These are phyloP conservation scores for Solea solea DNA, from an alignment of 2,113 vertebrate species.

Conservation along the genomic window DNA sequence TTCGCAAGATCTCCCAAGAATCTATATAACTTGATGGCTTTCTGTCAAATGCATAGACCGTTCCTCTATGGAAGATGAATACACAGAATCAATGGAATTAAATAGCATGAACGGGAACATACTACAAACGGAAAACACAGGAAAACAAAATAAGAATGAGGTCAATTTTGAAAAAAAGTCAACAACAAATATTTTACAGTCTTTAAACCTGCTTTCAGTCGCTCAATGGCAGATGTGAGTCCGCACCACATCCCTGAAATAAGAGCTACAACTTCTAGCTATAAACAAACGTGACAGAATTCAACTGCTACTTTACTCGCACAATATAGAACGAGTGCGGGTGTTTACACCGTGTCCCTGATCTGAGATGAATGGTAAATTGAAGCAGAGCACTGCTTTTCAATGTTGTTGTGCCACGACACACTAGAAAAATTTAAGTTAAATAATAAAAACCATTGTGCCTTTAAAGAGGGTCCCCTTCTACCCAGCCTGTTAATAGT, in stretches of 20 bases:
- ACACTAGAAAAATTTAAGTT: not conserved
- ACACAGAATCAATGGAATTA: conserved; percentile 50
- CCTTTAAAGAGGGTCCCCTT: too few species aligned
- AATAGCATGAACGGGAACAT: conserved; percentile 45
- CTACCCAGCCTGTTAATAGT: not conserved
- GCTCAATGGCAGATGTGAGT: conserved; percentile 8
- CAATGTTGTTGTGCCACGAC: conserved; percentile 20
- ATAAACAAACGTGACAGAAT: conserved; percentile 47
- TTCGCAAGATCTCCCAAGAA: conserved; percentile 50
- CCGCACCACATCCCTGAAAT: conserved; percentile 36
- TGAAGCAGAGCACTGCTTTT: not conserved
- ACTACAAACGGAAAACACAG: conserved; percentile 57
- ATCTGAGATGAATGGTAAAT: conserved; percentile 13
- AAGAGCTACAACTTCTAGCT: conserved; percentile 31
- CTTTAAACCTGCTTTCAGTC: conserved; percentile 14
- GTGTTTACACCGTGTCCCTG: conserved; percentile 10
- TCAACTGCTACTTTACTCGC: conserved; percentile 32
- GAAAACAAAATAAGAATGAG: conserved; percentile 38
- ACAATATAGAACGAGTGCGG: conserved; percentile 26
- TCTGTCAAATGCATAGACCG: conserved; percentile 63
- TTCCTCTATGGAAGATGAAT: conserved; percentile 52
- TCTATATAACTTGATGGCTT: conserved; percentile 65
- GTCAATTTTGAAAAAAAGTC: conserved; percentile 13
- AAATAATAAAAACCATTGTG: too few species aligned
- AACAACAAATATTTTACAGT: conserved; percentile 16